Base-by-base conservation (phyloP, 2,888 invertebrate species). In the Synergus umbraculus region DNA sequence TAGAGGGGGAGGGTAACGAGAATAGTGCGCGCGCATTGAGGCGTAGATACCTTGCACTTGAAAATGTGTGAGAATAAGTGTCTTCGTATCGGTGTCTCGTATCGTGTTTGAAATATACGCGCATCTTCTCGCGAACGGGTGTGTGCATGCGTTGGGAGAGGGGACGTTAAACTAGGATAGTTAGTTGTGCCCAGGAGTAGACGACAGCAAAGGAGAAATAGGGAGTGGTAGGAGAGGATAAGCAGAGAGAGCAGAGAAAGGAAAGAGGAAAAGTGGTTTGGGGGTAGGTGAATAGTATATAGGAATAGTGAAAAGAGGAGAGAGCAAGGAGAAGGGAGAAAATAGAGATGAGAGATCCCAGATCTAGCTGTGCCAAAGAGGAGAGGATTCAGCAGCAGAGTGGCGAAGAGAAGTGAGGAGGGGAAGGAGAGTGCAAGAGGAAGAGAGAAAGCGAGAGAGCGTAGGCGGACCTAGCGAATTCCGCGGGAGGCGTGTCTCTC, bases 401-500 rank as follows among this genome's bases (percentile, higher is more conserved):
- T 67, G 78, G 60, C 44, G 77, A 41, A 22, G 76, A 64, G 78
- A 76, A 77, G 64, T 49, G 64, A 76, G 78, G 60, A 65, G 77
- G 41, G 22, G 76, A 58, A 76, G 78, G 46, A 65, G 78, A 9
- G 78, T 66, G 65, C 81, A 80, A 13, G n/a, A 65, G 80, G 41
- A 58, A 49, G 79, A 77, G 83, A 83, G 77, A 77, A 81, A 83
- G 82, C 84, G 85, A 85, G 86, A 83, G 85, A 82, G 86, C 85
- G 89, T 87, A 88, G 91, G 91, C 91, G 91, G 89, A 89, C 81
- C 90, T 81, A 87, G 85, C 86, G 87, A 89, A 89, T 89, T 89
- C 89, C 86, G 86, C 86, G 84, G 87, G 90, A 90, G 91, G 92
- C 92, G 92, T 91, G 92, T 91, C 92, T 89, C 89, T 86, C 88